Evolutionary conservation across 2,888 invertebrate species (phyloP), one percentile per base, ranked within the genome.

Genomic region (Pachymerium ferrugineum): DNA sequence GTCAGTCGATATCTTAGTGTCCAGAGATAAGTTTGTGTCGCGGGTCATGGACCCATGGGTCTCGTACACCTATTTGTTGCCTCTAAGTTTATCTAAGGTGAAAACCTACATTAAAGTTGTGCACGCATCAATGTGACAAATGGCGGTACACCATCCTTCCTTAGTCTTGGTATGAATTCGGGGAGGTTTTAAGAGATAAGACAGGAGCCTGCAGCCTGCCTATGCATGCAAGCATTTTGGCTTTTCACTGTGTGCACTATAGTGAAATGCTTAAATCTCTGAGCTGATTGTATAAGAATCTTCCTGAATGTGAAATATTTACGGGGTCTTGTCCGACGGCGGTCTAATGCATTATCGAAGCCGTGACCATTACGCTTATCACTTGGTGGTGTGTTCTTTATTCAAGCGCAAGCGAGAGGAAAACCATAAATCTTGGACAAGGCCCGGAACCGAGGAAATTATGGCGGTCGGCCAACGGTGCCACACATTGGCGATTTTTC

Each of bases 321-420:
- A 62, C 62, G 62, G 62, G 62, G 25, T 14, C 62, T 62, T 62
- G 62, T 62, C 62, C 62, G 12, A 62, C 62, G 62, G 62, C 62
- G 62, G 62, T 62, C 62, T 62, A 62, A 62, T 62, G 62, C 62
- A 62, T 62, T 62, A 62, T 62, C 62, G 62, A 62, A 62, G 62
- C 62, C 62, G 62, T 62, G 62, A 62, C 62, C 62, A 62, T 62
- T 62, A 62, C 62, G 62, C 62, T 62, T 62, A 62, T 62, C 62
- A 62, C 62, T 62, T 62, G 62, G 62, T 62, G 62, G 62, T 62
- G 62, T 62, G 62, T 62, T 62, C 62, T 62, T 62, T 62, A 62
- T 62, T 62, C 62, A 62, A 62, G 62, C 62, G 62, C 62, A 62
- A 62, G 62, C 62, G 62, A 62, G 62, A 62, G 62, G 62, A 62